Percentiles rank a stretch among this genome's conserved stretches.
These are phyloP conservation scores for Tonatia bakeri DNA, from an alignment of 2,113 vertebrate species.

Conservation along the genomic window DNA sequence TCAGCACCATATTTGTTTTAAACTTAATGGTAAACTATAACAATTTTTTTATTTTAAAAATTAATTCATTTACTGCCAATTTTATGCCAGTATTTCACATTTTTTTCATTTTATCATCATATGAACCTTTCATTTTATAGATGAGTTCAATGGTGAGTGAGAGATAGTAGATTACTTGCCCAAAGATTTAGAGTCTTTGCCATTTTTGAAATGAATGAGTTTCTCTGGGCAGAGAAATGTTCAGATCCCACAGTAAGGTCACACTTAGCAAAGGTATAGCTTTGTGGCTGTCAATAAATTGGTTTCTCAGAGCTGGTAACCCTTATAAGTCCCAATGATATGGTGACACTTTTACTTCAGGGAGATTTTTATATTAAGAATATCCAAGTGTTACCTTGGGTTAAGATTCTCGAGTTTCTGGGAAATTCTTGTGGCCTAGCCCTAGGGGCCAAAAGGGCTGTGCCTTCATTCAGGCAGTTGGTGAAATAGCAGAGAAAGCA, in stretches of 20 bases:
- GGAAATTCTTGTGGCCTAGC: neutral
- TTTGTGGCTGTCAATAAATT: neutral
- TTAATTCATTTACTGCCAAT: neutral
- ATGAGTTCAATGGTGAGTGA: neutral
- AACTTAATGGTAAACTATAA: neutral
- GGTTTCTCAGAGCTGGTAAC: neutral
- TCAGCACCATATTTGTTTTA: too few species aligned
- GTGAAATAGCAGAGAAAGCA: neutral
- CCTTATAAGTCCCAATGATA: neutral
- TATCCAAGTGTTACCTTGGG: neutral
- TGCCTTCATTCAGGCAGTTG: neutral
- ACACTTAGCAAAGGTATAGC: neutral
- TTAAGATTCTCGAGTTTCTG: neutral
- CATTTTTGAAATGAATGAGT: neutral
- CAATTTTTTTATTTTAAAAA: neutral
- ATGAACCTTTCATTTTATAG: neutral
- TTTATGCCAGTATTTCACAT: neutral
- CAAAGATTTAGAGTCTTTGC: neutral
- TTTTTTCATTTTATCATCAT: neutral
- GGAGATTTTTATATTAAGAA: neutral
- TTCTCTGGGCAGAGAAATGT: neutral
- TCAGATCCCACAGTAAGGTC: neutral
- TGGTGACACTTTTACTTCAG: neutral
- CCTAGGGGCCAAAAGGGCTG: neutral
- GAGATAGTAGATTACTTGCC: neutral